A percentile compares a stretch with the other conserved stretches of the same genome.
Conservation (phyloP, 2,113 vertebrate genomes). For the Cacatua alba region DNA sequence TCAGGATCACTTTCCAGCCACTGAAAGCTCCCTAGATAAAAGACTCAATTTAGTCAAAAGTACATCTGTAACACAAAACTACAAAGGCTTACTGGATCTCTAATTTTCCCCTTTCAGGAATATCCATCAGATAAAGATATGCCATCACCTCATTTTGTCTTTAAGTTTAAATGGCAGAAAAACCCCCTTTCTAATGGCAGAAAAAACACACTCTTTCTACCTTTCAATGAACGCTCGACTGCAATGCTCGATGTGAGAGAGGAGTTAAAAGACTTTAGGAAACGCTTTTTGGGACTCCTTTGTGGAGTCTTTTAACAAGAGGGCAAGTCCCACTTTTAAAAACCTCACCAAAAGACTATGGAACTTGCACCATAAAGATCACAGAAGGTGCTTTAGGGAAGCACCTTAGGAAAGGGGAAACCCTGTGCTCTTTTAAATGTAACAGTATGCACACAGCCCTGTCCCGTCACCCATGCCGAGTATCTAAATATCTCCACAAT, state of each 20-base stretch:
- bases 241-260: background rate
- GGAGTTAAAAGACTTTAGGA: background rate
- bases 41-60: background rate
- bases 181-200: background rate
- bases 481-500: background rate
- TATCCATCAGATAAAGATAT: background rate
- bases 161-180: background rate
- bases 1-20: slow-evolving; percentile 95
- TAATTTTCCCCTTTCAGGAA: background rate
- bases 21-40: slow-evolving; percentile 91
- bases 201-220: background rate
- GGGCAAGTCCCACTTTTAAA: background rate
- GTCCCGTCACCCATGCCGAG: background rate
- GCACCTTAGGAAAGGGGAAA: background rate
- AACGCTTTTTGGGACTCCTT: background rate
- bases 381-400: background rate
- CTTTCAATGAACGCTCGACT: background rate
- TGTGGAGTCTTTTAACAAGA: background rate
- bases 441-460: background rate
- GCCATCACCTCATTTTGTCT: background rate
- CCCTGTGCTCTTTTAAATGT: background rate
- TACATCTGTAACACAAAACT: background rate
- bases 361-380: background rate
- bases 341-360: background rate
- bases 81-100: background rate